Base-by-base conservation (phyloP, 1,140 invertebrate species). In the Mactra quadrangularis region DNA sequence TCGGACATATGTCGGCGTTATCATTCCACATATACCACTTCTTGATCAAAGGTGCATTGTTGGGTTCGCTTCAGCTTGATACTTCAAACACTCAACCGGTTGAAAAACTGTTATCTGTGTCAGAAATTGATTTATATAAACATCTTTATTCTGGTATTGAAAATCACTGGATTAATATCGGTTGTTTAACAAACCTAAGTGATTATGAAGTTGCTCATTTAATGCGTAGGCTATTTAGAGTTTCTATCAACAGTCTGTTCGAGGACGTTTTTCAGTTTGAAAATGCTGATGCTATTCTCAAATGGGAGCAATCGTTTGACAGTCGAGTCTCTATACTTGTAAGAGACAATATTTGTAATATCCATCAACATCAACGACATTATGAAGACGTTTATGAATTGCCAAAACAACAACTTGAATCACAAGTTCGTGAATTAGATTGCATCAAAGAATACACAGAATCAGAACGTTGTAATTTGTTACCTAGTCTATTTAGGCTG, bases 251-350 rank as follows among this genome's bases (percentile, higher is more conserved):
- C 19, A 3, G 55, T 15, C 22, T 79, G 17, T 76, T 76, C 27
- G 29, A 50, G 47, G 45, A 33, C 4, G 11, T 9, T 22, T 25
- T 45, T 47, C 0, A 7, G 2, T 27, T 64, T 19, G 3, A 31
- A 62, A 29, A 35, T 50, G 0, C 13, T 2, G 3, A 2, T 31
- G n/a, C 59, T 1, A 57, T 11, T 19, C 7, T 6, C 9, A 25
- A 19, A 29, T 76, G 62, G 76, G 76, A 79, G 57, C 29, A 17
- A 0, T 29, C 57, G 35, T 79, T 79, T 79, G 38, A 68, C 13
- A 27, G 22, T n/a, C 25, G 38, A 29, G 33, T 79, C 2, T 33
- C 25, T 17, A n/a, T 17, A 3, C 11, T 79, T 41, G n/a, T 68
- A 31, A 13, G 45, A 35, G 27, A 66, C 25, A 47, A 25, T 22